Evolutionary conservation across 2,888 invertebrate species (phyloP), one percentile per base, ranked within the genome.

Genomic region (Agrotis puta): DNA sequence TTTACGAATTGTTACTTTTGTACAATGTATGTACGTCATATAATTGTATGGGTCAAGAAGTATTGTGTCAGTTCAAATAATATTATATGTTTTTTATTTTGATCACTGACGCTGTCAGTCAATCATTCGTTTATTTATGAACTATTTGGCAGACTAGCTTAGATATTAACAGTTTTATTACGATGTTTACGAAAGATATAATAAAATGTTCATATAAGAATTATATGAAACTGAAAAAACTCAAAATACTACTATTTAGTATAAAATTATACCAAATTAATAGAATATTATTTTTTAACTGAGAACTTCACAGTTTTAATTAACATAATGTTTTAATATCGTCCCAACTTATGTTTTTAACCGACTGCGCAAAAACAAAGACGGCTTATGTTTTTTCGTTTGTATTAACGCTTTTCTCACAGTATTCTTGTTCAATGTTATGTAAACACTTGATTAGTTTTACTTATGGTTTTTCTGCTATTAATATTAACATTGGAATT

Each of bases 1-100:
- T 20, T 33, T 56, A 79, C 16, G 13, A 56, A 66, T 43, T 47
- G 53, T 56, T 59, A 72, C 47, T 53, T 54, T 53, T n/a, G 9
- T 20, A 50, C 47, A 53, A 58, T 69, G n/a, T 33, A 54, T n/a
- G n/a, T n/a, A n/a, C n/a, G n/a, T n/a, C n/a, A n/a, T n/a, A 7
- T 50, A 20, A 27, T 9, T 33, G 9, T 24, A 65, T 47, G 39
- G 43, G 56, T 65, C 20, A 33, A 39, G 47, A 27, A 22, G 13
- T 22, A 27, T 47, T 64, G 39, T 7, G 5, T 7, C 5, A 24
- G 14, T 20, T 22, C 13, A n/a, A 16, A 22, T 22, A n/a, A 48
- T 22, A 66, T 2, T 1, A 1, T 3, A 51, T 66, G 24, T 66
- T 43, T 48, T 33, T 20, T 5, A 14, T n/a, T n/a, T 56, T 47